These are phyloP conservation scores for Bettongia penicillata DNA, from an alignment of 2,113 vertebrate genomes.

Conservation along the genomic window DNA sequence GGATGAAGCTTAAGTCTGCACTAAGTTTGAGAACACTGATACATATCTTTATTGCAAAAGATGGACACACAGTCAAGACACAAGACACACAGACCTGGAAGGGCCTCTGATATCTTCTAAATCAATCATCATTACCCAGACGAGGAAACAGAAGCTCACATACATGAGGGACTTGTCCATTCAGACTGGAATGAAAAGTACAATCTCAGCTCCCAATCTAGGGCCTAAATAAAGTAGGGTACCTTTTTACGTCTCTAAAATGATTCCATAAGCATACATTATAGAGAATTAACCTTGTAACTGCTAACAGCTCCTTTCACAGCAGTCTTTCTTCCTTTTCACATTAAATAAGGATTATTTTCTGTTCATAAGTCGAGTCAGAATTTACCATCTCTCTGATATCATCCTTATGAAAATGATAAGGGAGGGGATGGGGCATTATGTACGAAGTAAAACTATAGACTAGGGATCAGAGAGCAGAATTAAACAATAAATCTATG, in stretches of 20 bases:
- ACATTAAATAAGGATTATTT: neutral
- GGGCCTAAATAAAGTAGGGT: neutral
- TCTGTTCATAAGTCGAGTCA: neutral
- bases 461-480: neutral
- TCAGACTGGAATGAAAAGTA: neutral
- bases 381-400: neutral
- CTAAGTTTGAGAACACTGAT: neutral
- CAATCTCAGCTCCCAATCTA: neutral
- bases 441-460: neutral
- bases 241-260: neutral
- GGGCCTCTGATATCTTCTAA: neutral
- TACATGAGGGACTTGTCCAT: neutral
- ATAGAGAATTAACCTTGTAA: neutral
- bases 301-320: neutral
- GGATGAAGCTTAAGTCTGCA: neutral
- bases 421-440: neutral
- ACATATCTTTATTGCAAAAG: neutral
- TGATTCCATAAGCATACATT: neutral
- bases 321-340: slow-evolving; percentile 4
- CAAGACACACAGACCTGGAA: neutral
- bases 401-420: neutral
- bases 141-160: neutral
- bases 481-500: neutral
- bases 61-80: neutral
- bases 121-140: neutral